These are phyloP conservation scores for Saccopteryx bilineata DNA, from an alignment of 2,113 vertebrate genomes.

Conservation along the genomic window DNA sequence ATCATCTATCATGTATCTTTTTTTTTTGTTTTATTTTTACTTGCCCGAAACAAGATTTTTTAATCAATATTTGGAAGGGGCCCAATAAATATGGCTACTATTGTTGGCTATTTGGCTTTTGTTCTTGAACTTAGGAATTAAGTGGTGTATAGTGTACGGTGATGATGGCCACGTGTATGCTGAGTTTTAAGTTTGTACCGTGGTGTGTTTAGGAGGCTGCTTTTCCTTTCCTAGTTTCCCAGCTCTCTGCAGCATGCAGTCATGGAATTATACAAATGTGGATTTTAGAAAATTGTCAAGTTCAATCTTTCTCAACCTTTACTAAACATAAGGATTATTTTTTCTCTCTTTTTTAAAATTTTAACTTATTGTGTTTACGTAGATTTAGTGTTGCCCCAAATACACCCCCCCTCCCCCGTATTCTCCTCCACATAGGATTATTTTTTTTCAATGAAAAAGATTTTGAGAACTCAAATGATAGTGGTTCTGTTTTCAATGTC, in stretches of 20 bases:
- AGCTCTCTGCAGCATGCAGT: not conserved
- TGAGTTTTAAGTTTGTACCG: not conserved
- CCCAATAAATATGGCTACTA: not conserved
- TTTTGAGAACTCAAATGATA: not conserved
- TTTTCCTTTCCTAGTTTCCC: not conserved
- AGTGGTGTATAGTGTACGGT: not conserved
- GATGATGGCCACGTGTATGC: too few species aligned
- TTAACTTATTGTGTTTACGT: too few species aligned
- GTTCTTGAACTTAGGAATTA: not conserved
- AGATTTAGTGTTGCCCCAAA: too few species aligned
- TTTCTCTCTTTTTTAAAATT: too few species aligned
- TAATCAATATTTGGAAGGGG: not conserved
- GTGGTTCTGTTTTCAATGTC: conserved; percentile 21
- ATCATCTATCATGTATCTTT: not conserved
- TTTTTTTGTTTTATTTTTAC: not conserved
- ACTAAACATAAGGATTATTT: not conserved
- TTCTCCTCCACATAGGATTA: too few species aligned
- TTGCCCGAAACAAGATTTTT: not conserved
- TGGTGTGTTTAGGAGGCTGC: not conserved
- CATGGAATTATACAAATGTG: conserved; percentile 3
- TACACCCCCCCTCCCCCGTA: too few species aligned
- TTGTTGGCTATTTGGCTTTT: not conserved
- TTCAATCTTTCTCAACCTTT: not conserved
- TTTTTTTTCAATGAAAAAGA: not conserved
- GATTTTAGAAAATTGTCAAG: conserved; percentile 12